Conservation (phyloP, 2,113 vertebrate species). For the Bubo blakistoni region DNA sequence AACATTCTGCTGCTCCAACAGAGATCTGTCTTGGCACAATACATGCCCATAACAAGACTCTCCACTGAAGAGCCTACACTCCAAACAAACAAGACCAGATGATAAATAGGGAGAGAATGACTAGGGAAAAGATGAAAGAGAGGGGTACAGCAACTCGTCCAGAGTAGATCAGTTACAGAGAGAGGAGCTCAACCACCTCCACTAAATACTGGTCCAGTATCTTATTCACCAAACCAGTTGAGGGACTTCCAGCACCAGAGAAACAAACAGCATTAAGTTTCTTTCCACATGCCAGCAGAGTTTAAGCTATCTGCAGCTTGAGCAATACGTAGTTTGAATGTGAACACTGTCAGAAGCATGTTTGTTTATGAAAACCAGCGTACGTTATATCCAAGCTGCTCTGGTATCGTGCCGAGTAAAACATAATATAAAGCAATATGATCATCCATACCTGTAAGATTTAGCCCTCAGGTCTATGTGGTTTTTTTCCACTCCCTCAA, state of each 20-base stretch:
- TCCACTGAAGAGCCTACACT: background rate
- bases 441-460: background rate
- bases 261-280: background rate
- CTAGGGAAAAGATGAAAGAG: background rate
- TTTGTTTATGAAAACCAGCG: background rate
- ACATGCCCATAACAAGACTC: accelerated
- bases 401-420: background rate
- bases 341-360: background rate
- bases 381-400: background rate
- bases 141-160: background rate
- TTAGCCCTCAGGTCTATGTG: background rate
- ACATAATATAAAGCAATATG: background rate
- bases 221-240: background rate
- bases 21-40: background rate
- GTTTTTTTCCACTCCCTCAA: background rate
- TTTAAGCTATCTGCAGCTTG: background rate
- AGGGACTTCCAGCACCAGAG: background rate
- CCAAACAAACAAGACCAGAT: background rate
- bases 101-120: background rate
- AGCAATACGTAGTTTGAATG: background rate
- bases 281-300: background rate
- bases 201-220: no score
- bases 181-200: background rate
- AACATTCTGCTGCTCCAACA: background rate
- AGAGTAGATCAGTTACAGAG: background rate